Evolutionary conservation across 1,140 invertebrate species (phyloP).

Genomic region (Batillaria attramentaria): DNA sequence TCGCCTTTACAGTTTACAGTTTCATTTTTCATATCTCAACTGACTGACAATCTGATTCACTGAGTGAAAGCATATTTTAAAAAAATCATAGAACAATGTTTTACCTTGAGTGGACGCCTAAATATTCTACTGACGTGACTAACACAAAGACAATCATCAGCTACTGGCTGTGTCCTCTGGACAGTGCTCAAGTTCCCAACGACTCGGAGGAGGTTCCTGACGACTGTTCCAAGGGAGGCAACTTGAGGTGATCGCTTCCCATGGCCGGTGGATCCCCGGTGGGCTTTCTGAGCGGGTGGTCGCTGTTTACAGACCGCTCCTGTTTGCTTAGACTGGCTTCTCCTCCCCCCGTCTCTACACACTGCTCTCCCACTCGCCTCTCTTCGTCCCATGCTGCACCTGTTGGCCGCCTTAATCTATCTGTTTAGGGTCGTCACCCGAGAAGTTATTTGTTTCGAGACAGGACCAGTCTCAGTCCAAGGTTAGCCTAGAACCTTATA

Average conservation of each 20-base stretch:
- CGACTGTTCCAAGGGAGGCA: too few species aligned
- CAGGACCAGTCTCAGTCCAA: too few species aligned
- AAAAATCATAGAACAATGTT: not conserved
- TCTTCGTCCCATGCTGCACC: not conserved
- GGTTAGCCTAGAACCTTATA: not conserved
- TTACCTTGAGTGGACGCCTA: not conserved
- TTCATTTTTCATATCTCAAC: too few species aligned
- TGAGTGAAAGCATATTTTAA: too few species aligned
- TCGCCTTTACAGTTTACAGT: too few species aligned
- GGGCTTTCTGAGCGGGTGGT: not conserved
- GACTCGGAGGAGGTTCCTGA: too few species aligned
- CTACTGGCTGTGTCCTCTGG: not conserved
- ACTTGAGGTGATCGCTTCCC: not conserved
- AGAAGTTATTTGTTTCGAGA: not conserved
- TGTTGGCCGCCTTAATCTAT: not conserved
- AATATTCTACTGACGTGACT: too few species aligned
- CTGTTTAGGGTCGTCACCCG: not conserved
- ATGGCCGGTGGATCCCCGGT: not conserved
- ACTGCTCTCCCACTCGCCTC: too few species aligned
- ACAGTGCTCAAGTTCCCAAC: not conserved
- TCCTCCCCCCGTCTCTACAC: not conserved
- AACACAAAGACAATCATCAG: too few species aligned
- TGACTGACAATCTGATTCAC: too few species aligned
- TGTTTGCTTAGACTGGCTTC: not conserved
- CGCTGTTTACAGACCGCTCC: not conserved